Conservation (phyloP, 2,888 invertebrate species). For the Lomographa bimaculata region DNA sequence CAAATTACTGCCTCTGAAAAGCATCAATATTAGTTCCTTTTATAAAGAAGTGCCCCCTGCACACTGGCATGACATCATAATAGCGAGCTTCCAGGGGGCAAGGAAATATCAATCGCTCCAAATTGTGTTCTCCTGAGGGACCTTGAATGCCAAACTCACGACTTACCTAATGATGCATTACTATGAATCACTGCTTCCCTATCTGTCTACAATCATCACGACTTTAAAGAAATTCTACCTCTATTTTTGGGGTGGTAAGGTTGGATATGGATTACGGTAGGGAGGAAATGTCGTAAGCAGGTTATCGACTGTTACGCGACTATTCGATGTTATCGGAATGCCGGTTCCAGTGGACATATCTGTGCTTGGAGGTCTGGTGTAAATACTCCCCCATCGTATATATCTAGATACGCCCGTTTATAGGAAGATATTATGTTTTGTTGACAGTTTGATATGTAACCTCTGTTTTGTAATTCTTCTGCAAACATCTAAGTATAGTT, state of each 20-base stretch:
- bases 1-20: too few species aligned
- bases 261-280: not conserved
- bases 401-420: not conserved
- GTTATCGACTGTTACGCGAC: slow-evolving; percentile 49
- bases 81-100: slow-evolving; percentile 46
- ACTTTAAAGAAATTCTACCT: slow-evolving; percentile 26
- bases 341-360: slow-evolving; percentile 40
- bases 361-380: slow-evolving; percentile 6
- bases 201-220: slow-evolving; percentile 38
- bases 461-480: too few species aligned
- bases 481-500: too few species aligned
- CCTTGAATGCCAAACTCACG: slow-evolving; percentile 64
- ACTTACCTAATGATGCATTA: slow-evolving; percentile 59
- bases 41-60: too few species aligned
- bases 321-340: slow-evolving; percentile 53
- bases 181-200: slow-evolving; percentile 51
- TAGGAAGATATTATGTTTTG: not conserved
- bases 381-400: slow-evolving; percentile 5
- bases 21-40: too few species aligned
- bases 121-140: slow-evolving; percentile 52
- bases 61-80: slow-evolving; percentile 47
- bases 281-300: slow-evolving; percentile 44
- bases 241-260: not conserved
- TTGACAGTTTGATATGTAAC: too few species aligned
- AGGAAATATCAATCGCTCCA: slow-evolving; percentile 62